These are phyloP conservation scores for Geotrupes spiniger DNA, from an alignment of 2,888 invertebrate genomes.

Conservation along the genomic window DNA sequence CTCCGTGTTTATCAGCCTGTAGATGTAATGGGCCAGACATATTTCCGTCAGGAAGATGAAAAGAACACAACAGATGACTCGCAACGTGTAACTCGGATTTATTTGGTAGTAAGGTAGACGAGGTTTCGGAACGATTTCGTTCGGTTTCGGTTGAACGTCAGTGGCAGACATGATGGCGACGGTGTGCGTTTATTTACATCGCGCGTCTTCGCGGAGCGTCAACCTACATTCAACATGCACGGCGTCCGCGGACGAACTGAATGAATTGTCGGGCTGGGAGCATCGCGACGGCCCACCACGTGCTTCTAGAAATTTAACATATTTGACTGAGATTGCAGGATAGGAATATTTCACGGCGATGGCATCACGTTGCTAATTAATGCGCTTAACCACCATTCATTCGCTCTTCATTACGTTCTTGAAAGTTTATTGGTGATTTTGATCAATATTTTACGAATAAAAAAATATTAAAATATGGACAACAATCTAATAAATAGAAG, in stretches of 20 bases:
- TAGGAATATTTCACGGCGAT: too few relatives aligned
- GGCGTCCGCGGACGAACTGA: conserved; percentile 19
- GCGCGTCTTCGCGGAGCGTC: neutral
- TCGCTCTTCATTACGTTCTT: too few relatives aligned
- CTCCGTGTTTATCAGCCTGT: conserved; percentile 45
- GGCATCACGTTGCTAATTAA: too few relatives aligned
- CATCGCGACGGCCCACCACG: too few relatives aligned
- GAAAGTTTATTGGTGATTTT: too few relatives aligned
- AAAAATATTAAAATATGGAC: too few relatives aligned
- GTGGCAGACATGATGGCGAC: conserved; percentile 26
- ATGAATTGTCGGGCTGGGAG: neutral
- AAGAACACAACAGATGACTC: conserved; percentile 47
- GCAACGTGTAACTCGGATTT: conserved; percentile 46
- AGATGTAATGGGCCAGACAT: conserved; percentile 47
- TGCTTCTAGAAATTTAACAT: too few relatives aligned
- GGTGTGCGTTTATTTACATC: conserved; percentile 14
- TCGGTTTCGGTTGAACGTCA: conserved; percentile 21
- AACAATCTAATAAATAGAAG: too few relatives aligned
- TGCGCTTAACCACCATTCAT: too few relatives aligned
- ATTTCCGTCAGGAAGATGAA: conserved; percentile 48
- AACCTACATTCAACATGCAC: conserved; percentile 7
- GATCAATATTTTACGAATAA: too few relatives aligned
- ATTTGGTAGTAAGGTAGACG: conserved; percentile 29
- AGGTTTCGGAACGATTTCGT: conserved; percentile 16
- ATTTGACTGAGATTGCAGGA: too few relatives aligned